phyloP scores from a whole-genome alignment of 2,113 vertebrate genomes.

The Percopsis transmontana region DNA sequence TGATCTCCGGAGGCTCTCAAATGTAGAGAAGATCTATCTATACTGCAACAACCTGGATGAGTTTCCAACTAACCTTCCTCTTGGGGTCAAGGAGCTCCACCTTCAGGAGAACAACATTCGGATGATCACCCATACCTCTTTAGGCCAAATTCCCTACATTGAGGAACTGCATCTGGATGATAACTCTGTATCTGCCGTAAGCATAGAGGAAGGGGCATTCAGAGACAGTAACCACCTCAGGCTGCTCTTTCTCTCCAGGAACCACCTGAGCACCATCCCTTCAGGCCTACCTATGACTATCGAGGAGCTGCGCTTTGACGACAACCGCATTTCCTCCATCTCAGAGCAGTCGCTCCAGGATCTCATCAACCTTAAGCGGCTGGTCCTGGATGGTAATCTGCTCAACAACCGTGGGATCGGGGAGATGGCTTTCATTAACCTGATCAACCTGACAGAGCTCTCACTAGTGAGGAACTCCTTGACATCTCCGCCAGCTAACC shows the following conservation, averaged over 20 bases:
- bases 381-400: constrained; percentile 96
- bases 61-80: constrained; percentile 95
- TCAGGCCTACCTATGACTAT: constrained; percentile 94
- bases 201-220: constrained; percentile 97
- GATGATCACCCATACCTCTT: constrained; percentile 92
- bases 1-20: constrained; percentile 87
- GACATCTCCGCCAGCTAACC: constrained; percentile 89
- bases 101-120: constrained; percentile 98
- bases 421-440: constrained; percentile 93
- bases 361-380: constrained; percentile 95
- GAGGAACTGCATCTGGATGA: constrained; percentile 99
- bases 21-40: constrained; percentile 97
- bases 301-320: constrained; percentile 96
- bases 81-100: constrained; percentile 95
- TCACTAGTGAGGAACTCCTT: constrained; percentile 94
- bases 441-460: constrained; percentile 94
- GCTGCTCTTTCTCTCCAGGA: constrained; percentile 95
- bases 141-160: constrained; percentile 95
- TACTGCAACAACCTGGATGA: constrained; percentile 98
- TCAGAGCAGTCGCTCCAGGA: constrained; percentile 94
- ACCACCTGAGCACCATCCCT: constrained; percentile 97
- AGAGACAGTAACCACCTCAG: constrained; percentile 93
- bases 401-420: constrained; percentile 94
- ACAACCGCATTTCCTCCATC: constrained; percentile 98
- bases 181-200: constrained; percentile 97